phyloP scores from a whole-genome alignment of 2,797 vertebrate species.

The Macropus fuliginosus region DNA sequence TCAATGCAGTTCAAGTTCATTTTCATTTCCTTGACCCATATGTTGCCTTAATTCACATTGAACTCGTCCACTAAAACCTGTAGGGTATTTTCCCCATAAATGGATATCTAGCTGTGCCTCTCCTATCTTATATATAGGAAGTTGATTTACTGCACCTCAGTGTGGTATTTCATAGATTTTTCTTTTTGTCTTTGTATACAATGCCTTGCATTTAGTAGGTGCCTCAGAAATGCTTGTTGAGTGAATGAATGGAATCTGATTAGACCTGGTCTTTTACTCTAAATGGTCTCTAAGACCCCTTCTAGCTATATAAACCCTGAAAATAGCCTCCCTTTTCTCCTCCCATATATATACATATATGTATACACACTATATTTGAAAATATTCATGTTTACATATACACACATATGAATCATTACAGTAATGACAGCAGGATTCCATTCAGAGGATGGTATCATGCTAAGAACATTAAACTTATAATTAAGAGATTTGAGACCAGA shows the following conservation, averaged over 20 bases:
- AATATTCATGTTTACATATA: not conserved
- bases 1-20: not conserved
- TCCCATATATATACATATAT: not conserved
- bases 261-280: not conserved
- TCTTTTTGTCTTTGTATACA: not conserved
- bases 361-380: not conserved
- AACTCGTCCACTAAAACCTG: not conserved
- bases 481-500: not conserved
- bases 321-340: too few relatives aligned
- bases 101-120: not conserved
- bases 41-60: not conserved
- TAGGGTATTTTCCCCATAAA: not conserved
- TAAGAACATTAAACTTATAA: not conserved
- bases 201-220: not conserved
- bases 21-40: not conserved
- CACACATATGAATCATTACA: not conserved
- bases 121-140: not conserved
- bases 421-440: not conserved
- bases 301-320: not conserved
- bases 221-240: not conserved
- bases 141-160: not conserved
- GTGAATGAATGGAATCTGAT: not conserved
- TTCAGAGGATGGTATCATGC: not conserved
- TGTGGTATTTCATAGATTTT: not conserved
- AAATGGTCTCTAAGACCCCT: not conserved